Evolutionary conservation across 2,888 invertebrate species (phyloP).

Genomic region (Hydriomena furcata): DNA sequence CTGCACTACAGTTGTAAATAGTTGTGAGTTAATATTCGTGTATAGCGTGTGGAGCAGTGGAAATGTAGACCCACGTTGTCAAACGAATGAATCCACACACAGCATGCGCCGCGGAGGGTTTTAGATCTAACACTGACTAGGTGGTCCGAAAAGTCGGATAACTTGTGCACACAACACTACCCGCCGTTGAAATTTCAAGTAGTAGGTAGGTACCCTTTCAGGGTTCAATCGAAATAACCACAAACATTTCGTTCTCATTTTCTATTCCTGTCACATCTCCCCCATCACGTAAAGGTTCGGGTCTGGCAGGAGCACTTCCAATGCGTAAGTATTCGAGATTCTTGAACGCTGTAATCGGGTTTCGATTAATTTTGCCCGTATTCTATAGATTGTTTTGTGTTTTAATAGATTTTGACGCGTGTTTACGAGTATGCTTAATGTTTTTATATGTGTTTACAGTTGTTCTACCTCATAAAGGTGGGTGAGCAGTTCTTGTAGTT

Average conservation of each 20-base stretch:
- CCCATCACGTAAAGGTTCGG: constrained; percentile 63
- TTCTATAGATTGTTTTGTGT: constrained; percentile 6
- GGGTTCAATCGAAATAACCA: constrained; percentile 76
- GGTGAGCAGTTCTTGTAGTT: too few relatives aligned
- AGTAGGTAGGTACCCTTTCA: constrained; percentile 61
- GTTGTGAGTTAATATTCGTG: too few relatives aligned
- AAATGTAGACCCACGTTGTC: too few relatives aligned
- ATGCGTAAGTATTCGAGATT: constrained; percentile 43
- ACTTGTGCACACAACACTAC: constrained; percentile 1
- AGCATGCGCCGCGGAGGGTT: too few relatives aligned
- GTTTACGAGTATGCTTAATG: neutral
- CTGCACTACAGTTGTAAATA: too few relatives aligned
- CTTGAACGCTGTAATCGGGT: constrained; percentile 25
- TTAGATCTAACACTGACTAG: too few relatives aligned
- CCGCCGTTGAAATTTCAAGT: constrained; percentile 64
- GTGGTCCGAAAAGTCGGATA: constrained; percentile 8
- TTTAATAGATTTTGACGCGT: constrained; percentile 6
- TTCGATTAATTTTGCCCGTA: constrained; percentile 22
- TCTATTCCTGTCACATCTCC: constrained; percentile 75
- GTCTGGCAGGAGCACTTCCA: constrained; percentile 56
- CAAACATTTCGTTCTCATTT: constrained; percentile 74
- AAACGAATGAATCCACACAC: too few relatives aligned
- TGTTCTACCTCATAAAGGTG: too few relatives aligned
- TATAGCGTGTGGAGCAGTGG: too few relatives aligned
- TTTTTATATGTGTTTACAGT: too few relatives aligned